Percentiles rank a stretch among this genome's conserved stretches.
Evolutionary conservation across 2,797 vertebrate genomes (phyloP).

Genomic region (Enteromius anoplus): DNA sequence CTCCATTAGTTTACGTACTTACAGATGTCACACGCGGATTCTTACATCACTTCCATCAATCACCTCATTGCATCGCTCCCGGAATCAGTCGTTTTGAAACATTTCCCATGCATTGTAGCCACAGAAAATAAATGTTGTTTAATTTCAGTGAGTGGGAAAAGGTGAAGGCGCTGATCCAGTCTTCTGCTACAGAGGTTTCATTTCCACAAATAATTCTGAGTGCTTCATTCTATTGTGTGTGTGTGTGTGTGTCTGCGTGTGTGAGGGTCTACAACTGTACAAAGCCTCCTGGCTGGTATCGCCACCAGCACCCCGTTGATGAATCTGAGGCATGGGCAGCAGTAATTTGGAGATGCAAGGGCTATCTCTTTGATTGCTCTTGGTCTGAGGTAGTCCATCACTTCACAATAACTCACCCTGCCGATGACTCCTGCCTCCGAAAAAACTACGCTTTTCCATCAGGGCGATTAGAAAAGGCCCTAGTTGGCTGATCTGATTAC

Average conservation of each 20-base stretch:
- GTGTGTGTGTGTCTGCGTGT: neutral
- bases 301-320: constrained; percentile 65
- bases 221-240: constrained; percentile 66
- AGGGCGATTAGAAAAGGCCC: constrained; percentile 76
- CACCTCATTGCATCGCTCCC: constrained; percentile 39
- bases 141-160: constrained; percentile 71
- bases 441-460: constrained; percentile 74
- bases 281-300: constrained; percentile 48
- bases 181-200: constrained; percentile 69
- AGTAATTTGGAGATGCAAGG: constrained; percentile 77
- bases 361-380: constrained; percentile 83
- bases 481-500: constrained; percentile 77
- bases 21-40: constrained; percentile 36
- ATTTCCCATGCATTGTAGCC: constrained; percentile 62
- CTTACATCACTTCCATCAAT: constrained; percentile 49
- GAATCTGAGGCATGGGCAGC: constrained; percentile 69
- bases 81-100: constrained; percentile 57
- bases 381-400: constrained; percentile 77
- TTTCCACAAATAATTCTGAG: constrained; percentile 77
- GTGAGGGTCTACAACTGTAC: constrained; percentile 18
- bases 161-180: constrained; percentile 53
- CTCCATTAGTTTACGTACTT: constrained; percentile 36
- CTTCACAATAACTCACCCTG: constrained; percentile 76
- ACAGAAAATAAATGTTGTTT: constrained; percentile 70
- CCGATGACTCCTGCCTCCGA: constrained; percentile 70